These are phyloP conservation scores for Sebastes ruberrimus DNA, from an alignment of 2,797 vertebrate genomes.

Conservation along the genomic window DNA sequence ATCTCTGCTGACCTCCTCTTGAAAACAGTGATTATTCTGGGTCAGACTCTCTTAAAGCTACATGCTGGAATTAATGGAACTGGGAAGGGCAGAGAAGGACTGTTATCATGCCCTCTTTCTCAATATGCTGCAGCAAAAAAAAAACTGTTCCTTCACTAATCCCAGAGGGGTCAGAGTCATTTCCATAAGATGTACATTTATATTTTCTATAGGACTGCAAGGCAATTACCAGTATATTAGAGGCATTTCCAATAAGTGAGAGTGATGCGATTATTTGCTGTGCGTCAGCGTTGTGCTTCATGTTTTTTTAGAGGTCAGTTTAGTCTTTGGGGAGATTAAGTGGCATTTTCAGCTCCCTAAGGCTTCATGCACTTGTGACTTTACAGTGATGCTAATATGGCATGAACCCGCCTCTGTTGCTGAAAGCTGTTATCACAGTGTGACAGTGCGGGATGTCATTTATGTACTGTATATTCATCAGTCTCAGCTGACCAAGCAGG, in stretches of 20 bases:
- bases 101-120: constrained; percentile 53
- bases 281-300: constrained; percentile 9
- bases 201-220: constrained; percentile 21
- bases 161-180: constrained; percentile 26
- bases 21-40: constrained; percentile 77
- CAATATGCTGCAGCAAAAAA: constrained; percentile 13
- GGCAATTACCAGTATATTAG: constrained; percentile 25
- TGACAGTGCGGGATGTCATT: constrained; percentile 23
- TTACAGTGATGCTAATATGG: constrained; percentile 32
- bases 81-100: constrained; percentile 56
- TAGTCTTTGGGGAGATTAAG: constrained; percentile 31
- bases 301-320: constrained; percentile 33
- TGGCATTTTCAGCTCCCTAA: constrained; percentile 21
- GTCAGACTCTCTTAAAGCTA: constrained; percentile 76
- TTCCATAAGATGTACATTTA: constrained; percentile 16
- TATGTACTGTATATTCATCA: constrained; percentile 24
- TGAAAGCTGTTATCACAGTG: constrained; percentile 19
- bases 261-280: constrained; percentile 19
- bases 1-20: constrained; percentile 65
- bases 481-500: constrained; percentile 38
- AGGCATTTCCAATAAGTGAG: background rate
- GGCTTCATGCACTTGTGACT: constrained; percentile 36
- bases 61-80: constrained; percentile 62
- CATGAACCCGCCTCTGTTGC: constrained; percentile 18
- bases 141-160: constrained; percentile 7